These are phyloP conservation scores for Lepidotrigona ventralis DNA, from an alignment of 1,140 invertebrate species.

Conservation along the genomic window DNA sequence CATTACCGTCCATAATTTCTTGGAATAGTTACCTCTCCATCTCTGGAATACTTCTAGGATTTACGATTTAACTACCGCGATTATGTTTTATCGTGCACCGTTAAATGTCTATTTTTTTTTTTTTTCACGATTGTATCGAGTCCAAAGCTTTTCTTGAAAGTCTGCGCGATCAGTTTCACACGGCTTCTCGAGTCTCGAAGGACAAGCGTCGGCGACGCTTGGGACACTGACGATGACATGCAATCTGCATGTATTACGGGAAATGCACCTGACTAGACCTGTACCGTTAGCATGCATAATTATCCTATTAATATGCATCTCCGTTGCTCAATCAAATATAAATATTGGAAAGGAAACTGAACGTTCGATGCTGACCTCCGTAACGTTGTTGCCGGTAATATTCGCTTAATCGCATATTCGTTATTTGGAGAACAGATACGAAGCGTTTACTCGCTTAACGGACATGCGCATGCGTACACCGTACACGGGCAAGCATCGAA, in stretches of 20 bases:
- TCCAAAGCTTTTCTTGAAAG: neutral
- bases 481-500: neutral
- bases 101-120: neutral
- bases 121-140: neutral
- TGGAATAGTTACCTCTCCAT: neutral
- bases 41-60: neutral
- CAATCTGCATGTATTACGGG: neutral
- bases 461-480: neutral
- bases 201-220: too few relatives aligned
- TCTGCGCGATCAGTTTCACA: neutral
- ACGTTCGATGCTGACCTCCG: neutral
- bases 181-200: neutral
- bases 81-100: neutral
- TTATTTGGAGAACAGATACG: neutral
- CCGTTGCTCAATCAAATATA: neutral
- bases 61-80: neutral
- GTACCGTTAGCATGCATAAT: slow-evolving; percentile 19
- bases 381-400: neutral
- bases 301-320: neutral
- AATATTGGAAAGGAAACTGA: neutral
- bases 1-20: neutral
- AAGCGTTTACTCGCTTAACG: neutral
- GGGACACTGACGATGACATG: neutral
- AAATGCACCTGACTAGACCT: slow-evolving; percentile 2
- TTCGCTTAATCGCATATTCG: neutral